phyloP scores from a whole-genome alignment of 2,797 vertebrate genomes.

The Cuniculus paca region DNA sequence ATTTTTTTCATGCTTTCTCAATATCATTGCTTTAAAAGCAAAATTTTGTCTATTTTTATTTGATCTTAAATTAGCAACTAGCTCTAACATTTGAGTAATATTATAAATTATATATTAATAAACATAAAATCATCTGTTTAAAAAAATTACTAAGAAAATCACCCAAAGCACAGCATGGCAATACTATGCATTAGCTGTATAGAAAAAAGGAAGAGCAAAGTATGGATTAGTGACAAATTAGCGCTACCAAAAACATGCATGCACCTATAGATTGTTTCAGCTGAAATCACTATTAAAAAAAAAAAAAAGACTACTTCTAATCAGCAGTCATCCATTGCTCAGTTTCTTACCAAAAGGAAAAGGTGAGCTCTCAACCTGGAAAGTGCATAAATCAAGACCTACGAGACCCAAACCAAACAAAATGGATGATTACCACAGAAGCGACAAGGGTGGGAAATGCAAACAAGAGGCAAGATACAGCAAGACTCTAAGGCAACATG shows the following conservation, averaged over 20 bases:
- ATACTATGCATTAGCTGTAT: constrained; percentile 75
- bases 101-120: constrained; percentile 70
- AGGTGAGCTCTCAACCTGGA: constrained; percentile 99
- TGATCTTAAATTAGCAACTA: constrained; percentile 25
- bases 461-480: constrained; percentile 73
- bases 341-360: constrained; percentile 99
- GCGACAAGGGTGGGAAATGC: constrained; percentile 86
- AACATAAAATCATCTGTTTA: constrained; percentile 72
- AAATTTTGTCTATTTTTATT: background rate
- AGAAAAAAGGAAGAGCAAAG: constrained; percentile 74
- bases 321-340: constrained; percentile 91
- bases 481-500: constrained; percentile 72
- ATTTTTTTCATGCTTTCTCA: constrained; percentile 67
- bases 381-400: constrained; percentile 99
- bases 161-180: constrained; percentile 58
- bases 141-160: constrained; percentile 69
- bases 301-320: constrained; percentile 91
- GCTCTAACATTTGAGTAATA: constrained; percentile 64
- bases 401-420: constrained; percentile 99
- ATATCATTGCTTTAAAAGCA: constrained; percentile 55
- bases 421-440: constrained; percentile 95
- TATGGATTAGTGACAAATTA: constrained; percentile 84
- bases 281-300: constrained; percentile 84
- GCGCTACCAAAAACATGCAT: constrained; percentile 84
- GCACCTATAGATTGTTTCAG: constrained; percentile 82